Base-by-base conservation (phyloP, 2,113 vertebrate genomes). In the Gasterosteus aculeatus region DNA sequence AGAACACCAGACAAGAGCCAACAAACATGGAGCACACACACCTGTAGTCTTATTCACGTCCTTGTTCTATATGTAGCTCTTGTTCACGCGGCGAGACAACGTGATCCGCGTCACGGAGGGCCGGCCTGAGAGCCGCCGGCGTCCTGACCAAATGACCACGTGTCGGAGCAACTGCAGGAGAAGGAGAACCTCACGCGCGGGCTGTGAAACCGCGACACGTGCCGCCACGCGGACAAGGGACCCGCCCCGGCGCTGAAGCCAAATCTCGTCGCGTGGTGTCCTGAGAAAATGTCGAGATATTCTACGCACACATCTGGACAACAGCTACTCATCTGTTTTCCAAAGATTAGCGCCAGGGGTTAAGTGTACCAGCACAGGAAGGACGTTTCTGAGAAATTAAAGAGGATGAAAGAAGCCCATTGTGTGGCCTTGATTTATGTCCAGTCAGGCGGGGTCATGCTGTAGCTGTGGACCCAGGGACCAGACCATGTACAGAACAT, bases 231-330 rank as follows among this genome's bases (percentile, higher is more conserved):
- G 29, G 56, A 57, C 57, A 72, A 64, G 1, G 1, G 26, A 59
- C 41, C 31, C 42, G 9, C 51, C 42, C 0, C 33, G 16, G 10
- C 6, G 1, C 19, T 39, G 62, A n/a, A 67, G 57, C 68, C 49
- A 14, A 80, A 78, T 71, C 42, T 42, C 53, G 69, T 74, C 74
- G 62, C 1, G 38, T 78, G 67, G 5, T 66, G 8, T 76, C 78
- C 77, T 65, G 44, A 78, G 67, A 88, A 89, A 84, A 81, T 14
- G 7, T 26, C 15, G 10, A 68, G 71, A 75, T 67, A n/a, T 54
- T 53, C 7, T 74, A 49, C 31, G 11, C n/a, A 10, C 62, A 85
- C 88, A 90, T 90, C 87, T 88, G 91, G 84, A 78, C 74, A 88
- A 71, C 72, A 46, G 77, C 54, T 4, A 44, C 35, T 77, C 71